phyloP scores from a whole-genome alignment of 2,888 invertebrate species.

The Drosophila seclusa region DNA sequence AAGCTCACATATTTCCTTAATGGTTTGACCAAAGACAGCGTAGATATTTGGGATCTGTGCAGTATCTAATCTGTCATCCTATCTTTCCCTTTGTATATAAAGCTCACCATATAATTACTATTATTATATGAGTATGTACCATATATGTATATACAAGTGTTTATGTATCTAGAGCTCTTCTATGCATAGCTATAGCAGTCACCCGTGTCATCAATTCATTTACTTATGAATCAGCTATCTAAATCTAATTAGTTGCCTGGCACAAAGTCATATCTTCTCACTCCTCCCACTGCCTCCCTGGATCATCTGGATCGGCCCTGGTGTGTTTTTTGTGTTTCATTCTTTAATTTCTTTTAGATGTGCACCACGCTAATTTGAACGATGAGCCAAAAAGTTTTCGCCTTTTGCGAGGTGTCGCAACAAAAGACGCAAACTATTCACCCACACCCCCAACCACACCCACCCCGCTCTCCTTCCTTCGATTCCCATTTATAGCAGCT shows the following conservation, averaged over 20 bases:
- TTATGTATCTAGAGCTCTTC: neutral
- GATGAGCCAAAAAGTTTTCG: conserved; percentile 25
- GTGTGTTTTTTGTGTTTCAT: conserved; percentile 9
- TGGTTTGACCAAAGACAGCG: neutral
- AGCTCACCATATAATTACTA: neutral
- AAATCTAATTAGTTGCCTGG: neutral
- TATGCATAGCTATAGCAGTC: neutral
- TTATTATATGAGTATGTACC: neutral
- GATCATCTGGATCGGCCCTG: conserved; percentile 23
- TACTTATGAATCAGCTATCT: neutral
- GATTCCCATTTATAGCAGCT: neutral
- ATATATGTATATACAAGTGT: neutral
- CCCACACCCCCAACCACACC: neutral
- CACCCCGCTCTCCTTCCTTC: neutral
- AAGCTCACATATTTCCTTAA: neutral
- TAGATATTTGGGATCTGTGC: neutral
- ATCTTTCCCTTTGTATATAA: neutral
- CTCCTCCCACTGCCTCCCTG: neutral
- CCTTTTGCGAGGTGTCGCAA: conserved; percentile 4
- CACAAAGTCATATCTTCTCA: neutral
- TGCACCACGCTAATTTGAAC: conserved; percentile 22
- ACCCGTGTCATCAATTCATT: neutral
- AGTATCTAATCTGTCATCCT: neutral
- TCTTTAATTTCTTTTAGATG: conserved; percentile 28
- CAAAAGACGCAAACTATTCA: conserved; percentile 36